Percentiles rank a stretch among this genome's conserved stretches.
Conservation (phyloP, 2,888 invertebrate genomes). For the Sussaba pulchella region DNA sequence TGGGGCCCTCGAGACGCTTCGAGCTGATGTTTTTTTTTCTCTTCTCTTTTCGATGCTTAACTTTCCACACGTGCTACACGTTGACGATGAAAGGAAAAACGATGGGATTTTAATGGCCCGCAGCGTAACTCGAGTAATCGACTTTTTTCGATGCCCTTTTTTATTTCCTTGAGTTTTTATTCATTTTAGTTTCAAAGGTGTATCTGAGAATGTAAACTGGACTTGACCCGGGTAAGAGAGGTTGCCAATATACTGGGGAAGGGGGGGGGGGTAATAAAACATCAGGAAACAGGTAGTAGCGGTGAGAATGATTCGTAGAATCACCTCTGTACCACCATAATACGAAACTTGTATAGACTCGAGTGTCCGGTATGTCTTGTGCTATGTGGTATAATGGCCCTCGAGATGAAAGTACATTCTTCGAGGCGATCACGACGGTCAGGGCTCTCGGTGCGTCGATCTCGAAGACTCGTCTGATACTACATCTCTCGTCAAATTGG, state of each 20-base stretch:
- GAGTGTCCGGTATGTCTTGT: neutral
- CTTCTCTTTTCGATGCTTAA: neutral
- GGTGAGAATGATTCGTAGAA: constrained; percentile 55
- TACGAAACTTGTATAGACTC: constrained; percentile 12
- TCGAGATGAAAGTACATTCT: constrained; percentile 75
- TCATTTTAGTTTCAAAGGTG: neutral
- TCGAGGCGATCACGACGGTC: constrained; percentile 49
- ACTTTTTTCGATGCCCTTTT: neutral
- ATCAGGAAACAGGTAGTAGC: constrained; percentile 37
- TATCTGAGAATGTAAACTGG: neutral
- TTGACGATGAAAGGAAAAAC: constrained; percentile 18
- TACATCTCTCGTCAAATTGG: neutral
- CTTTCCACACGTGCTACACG: constrained; percentile 21
- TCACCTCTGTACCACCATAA: constrained; percentile 2
- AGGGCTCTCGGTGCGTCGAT: constrained; percentile 3
- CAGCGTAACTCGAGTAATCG: constrained; percentile 11
- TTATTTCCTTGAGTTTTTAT: neutral
- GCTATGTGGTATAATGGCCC: constrained; percentile 17
- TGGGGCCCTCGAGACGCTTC: neutral
- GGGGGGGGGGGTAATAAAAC: constrained; percentile 29
- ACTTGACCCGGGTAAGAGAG: neutral
- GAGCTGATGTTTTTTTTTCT: neutral
- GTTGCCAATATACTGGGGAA: neutral
- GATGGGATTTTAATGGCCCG: constrained; percentile 27
- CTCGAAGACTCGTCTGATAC: neutral